phyloP scores from a whole-genome alignment of 1,140 invertebrate genomes.

The Dreissena rostriformis region DNA sequence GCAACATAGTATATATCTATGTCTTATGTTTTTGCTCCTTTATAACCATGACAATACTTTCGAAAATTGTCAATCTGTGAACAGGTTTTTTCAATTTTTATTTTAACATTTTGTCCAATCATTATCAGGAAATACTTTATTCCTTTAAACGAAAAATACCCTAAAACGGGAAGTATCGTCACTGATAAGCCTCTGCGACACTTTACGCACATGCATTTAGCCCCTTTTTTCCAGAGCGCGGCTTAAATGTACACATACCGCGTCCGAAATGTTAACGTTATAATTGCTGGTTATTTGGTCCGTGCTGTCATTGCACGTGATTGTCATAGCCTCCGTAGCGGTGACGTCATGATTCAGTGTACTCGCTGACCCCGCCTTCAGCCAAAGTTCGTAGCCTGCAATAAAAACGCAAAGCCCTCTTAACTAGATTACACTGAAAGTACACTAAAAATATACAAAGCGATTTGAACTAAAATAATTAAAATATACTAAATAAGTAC shows the following conservation, averaged over 20 bases:
- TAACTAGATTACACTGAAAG: no score
- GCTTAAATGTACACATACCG: neutral
- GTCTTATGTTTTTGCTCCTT: no score
- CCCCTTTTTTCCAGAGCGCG: neutral
- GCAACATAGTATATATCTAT: no score
- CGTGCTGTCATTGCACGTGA: constrained; percentile 27
- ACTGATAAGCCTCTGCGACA: neutral
- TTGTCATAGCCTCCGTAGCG: neutral
- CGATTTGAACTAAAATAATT: no score
- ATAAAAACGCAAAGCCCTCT: no score
- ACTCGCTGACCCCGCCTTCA: neutral
- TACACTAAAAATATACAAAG: no score
- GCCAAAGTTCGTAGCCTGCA: constrained; percentile 24
- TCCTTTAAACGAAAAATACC: neutral
- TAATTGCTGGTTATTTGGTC: neutral
- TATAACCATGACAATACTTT: no score
- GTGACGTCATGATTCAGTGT: constrained; percentile 15
- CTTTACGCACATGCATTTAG: neutral
- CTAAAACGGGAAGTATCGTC: neutral
- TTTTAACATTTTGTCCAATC: neutral
- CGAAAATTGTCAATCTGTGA: no score
- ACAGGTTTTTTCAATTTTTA: neutral
- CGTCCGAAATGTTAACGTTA: constrained; percentile 19
- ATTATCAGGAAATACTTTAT: no score
- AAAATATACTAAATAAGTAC: no score